phyloP scores from a whole-genome alignment of 2,888 invertebrate genomes.

The Apamea monoglypha region DNA sequence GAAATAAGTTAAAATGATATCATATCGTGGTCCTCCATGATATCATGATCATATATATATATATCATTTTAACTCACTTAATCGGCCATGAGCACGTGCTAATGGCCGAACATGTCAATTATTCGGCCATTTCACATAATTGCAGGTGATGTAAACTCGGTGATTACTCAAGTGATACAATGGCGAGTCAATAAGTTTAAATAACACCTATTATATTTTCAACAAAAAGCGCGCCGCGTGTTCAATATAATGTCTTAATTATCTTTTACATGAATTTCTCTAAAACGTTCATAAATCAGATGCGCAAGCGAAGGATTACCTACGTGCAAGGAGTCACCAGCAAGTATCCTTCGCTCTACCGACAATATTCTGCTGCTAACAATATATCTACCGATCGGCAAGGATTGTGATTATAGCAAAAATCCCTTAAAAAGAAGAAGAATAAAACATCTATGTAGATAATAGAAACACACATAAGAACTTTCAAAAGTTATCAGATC shows the following conservation, averaged over 20 bases:
- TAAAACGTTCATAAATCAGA: not conserved
- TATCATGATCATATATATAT: not conserved
- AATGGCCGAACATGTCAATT: conserved; percentile 10
- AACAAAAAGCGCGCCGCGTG: not conserved
- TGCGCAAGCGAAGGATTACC: too few species aligned
- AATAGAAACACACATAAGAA: not conserved
- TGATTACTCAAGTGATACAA: not conserved
- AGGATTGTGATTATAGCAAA: not conserved
- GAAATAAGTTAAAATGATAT: conserved; percentile 10
- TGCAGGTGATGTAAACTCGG: not conserved
- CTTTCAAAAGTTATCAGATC: not conserved
- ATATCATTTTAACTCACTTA: not conserved
- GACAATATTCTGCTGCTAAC: too few species aligned
- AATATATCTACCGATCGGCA: too few species aligned
- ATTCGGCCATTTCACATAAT: conserved; percentile 6
- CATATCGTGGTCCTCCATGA: not conserved
- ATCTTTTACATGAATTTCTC: not conserved
- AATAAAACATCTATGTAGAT: not conserved
- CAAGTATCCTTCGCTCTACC: not conserved
- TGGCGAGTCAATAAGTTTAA: not conserved
- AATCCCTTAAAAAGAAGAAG: not conserved
- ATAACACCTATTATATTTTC: not conserved
- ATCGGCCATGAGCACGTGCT: not conserved
- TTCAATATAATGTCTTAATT: not conserved
- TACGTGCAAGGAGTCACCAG: not conserved